Evolutionary conservation across 2,113 vertebrate species (phyloP), one percentile per base, ranked within the genome.

Genomic region (Gambusia affinis): DNA sequence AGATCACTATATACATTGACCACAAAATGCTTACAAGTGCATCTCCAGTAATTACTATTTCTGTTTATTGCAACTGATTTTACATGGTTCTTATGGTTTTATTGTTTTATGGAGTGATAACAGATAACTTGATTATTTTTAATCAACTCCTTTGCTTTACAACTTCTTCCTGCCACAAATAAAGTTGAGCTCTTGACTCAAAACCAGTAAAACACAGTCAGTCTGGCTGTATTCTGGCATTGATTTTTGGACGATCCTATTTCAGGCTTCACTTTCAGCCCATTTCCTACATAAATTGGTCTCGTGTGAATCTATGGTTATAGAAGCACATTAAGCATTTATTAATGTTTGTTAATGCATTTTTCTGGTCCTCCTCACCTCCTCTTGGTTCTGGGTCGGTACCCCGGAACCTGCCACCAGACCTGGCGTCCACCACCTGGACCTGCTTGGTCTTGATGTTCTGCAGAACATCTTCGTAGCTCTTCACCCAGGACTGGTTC

Each of bases 311-410:
- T 51, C 14, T 19, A 51, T 4, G 17, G 17, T 51, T 51, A 42
- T 15, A 15, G 0, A 42, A 4, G 39, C 39, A 42, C 39, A 42
- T 15, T 42, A 42, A 42, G 39, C 39, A 42, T 15, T 42, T 42
- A 42, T 42, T 15, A 42, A 61, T 61, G 60, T 10, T 29, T 61
- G 3, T 61, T 64, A 42, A 42, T 42, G 12, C 39, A 33, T 10
- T 8, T 63, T 8, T 28, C 19, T 4, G 15, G 6, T 22, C 14
- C 24, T 66, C 64, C 89, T 95, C 94, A 99, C 98, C 96, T 3
- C 96, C 95, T 89, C 96, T 92, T 60, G 97, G 96, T 77, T 99
- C 98, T 0, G 97, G 95, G n/a, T 98, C 96, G 0, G 88, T 83
- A 12, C 98, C 98, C n/a, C 80, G 90, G 92, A 96, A 99, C 19